Base-by-base conservation (phyloP, 2,888 invertebrate genomes). In the Teleogryllus oceanicus region DNA sequence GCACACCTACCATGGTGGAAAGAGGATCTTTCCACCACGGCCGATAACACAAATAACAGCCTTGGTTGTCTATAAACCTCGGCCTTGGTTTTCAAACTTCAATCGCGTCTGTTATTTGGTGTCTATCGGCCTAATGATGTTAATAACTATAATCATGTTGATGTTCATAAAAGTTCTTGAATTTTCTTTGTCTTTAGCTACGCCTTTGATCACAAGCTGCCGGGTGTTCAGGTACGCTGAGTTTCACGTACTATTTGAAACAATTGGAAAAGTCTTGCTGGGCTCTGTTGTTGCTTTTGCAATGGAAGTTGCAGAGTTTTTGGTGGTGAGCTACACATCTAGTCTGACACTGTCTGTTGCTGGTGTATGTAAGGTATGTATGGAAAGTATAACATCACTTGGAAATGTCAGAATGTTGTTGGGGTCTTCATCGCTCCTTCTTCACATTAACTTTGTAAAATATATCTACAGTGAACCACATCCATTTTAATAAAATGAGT, bases 301-400 rank as follows among this genome's bases (percentile, higher is more conserved):
- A 78, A 97, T 98, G 97, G 98, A 98, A 90, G 90, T 96, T 82
- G 93, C 93, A 87, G 99, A 99, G 89, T 99, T 96, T 86, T 89
- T 98, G 83, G 94, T 99, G 50, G 92, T 99, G 81, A 93, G 94
- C 0, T 93, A 94, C 87, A 98, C 98, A 0, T 99, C 99, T 84
- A 97, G 98, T 89, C 92, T 99, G 80, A 99, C 99, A 0, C 89
- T 99, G 76, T 96, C 97, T 37, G 94, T 99, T 84, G 94, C 97
- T 77, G 98, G 98, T 81, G 97, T 99, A 86, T 94, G 98, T 86
- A 99, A 99, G 93, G 98, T 97, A 75, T 16, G 79, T 24, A 21
- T 77, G 13, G 16, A 21, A 79, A 24, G 18, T 24, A 74, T 76
- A 20, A 37, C 51, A 18, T 76, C 76, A 20, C 75, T 50, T 75